A percentile compares a stretch with the other conserved stretches of the same genome.
These are phyloP conservation scores for Oreochromis tanganicae DNA, from an alignment of 2,113 vertebrate genomes.

Conservation along the genomic window DNA sequence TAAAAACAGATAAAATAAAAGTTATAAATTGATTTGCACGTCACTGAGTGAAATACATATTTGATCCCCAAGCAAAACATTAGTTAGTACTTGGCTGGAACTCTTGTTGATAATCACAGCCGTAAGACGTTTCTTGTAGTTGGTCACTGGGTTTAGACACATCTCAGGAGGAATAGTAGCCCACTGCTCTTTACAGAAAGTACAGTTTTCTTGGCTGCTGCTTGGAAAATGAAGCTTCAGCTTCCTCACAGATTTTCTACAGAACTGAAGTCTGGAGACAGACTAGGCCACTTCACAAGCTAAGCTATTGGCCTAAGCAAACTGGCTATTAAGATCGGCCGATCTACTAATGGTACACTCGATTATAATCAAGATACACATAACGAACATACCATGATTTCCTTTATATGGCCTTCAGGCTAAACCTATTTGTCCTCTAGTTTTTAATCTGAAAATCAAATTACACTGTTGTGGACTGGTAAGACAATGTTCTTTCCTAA, in stretches of 20 bases:
- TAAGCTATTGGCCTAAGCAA: background rate
- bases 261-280: background rate
- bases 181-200: background rate
- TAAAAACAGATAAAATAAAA: background rate
- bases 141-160: background rate
- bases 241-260: background rate
- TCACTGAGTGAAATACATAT: background rate
- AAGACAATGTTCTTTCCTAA: background rate
- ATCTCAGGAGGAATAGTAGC: background rate
- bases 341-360: background rate
- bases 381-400: background rate
- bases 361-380: background rate
- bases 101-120: background rate
- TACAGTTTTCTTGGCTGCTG: background rate
- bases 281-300: background rate
- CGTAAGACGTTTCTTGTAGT: background rate
- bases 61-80: background rate
- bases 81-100: background rate
- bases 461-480: background rate
- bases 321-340: background rate
- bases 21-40: background rate
- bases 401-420: background rate
- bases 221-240: background rate
- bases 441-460: background rate
- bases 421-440: background rate